These are phyloP conservation scores for Gallinago stenura DNA, from an alignment of 2,797 vertebrate species.

Conservation along the genomic window DNA sequence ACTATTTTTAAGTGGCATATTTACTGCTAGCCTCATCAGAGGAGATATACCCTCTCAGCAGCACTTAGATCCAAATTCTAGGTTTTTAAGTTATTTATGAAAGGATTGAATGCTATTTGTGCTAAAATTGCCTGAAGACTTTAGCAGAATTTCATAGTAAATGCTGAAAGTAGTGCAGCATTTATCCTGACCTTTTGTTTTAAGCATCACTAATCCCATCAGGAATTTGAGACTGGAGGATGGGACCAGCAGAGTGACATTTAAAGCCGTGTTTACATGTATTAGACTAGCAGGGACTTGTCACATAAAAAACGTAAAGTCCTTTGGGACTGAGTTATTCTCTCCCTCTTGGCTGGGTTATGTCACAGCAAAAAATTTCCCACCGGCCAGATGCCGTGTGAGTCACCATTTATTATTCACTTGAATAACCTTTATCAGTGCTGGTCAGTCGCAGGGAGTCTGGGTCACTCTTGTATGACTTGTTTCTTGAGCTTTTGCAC, in stretches of 20 bases:
- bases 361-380: conserved; percentile 17
- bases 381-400: conserved; percentile 11
- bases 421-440: background rate
- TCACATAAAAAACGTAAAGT: background rate
- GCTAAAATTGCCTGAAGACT: background rate
- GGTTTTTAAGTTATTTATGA: background rate
- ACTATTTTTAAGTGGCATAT: background rate
- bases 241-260: background rate
- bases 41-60: conserved; percentile 3
- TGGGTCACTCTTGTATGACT: background rate
- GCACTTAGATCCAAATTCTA: background rate
- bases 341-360: background rate
- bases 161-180: background rate
- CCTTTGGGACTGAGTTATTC: background rate
- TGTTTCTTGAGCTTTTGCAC: background rate
- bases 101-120: background rate
- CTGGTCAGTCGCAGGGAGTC: background rate
- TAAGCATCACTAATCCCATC: background rate
- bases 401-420: background rate
- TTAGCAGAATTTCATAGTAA: background rate
- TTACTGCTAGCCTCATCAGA: conserved; percentile 29
- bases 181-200: background rate
- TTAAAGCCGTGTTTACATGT: background rate
- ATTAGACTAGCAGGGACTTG: background rate
- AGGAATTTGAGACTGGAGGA: background rate